Conservation (phyloP, 2,113 vertebrate genomes). For the Cephalopholis sonnerati region DNA sequence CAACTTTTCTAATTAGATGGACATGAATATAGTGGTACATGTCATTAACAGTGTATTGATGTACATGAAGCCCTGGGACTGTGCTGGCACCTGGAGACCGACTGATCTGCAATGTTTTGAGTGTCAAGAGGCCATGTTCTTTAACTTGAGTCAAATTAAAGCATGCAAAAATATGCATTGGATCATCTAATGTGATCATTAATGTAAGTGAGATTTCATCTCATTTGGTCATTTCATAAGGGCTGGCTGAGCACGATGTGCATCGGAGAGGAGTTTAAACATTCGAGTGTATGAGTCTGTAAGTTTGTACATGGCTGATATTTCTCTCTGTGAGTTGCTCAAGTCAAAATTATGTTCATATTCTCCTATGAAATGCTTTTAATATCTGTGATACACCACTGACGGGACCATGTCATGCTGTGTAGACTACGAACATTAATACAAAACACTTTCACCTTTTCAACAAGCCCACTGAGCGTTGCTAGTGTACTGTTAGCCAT, state of each 20-base stretch:
- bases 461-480: background rate
- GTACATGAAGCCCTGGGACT: conserved; percentile 63
- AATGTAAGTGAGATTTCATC: conserved; percentile 33
- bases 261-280: conserved; percentile 5
- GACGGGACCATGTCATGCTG: too few relatives aligned
- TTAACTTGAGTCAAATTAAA: conserved; percentile 53
- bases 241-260: background rate
- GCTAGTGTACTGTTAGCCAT: too few relatives aligned
- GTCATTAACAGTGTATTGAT: conserved; percentile 72
- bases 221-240: conserved; percentile 47
- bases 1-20: conserved; percentile 79
- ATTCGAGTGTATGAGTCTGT: background rate
- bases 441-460: background rate
- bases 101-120: conserved; percentile 32
- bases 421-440: background rate
- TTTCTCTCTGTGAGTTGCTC: background rate
- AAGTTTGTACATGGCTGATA: background rate
- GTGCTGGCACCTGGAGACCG: conserved; percentile 50
- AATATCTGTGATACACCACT: background rate
- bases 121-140: conserved; percentile 45
- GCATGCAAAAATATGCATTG: conserved; percentile 68
- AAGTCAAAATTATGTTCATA: background rate
- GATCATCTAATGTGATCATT: conserved; percentile 37
- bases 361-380: background rate
- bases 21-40: conserved; percentile 69